These are phyloP conservation scores for Lacerta bilineata DNA, from an alignment of 2,797 vertebrate species.

Conservation along the genomic window DNA sequence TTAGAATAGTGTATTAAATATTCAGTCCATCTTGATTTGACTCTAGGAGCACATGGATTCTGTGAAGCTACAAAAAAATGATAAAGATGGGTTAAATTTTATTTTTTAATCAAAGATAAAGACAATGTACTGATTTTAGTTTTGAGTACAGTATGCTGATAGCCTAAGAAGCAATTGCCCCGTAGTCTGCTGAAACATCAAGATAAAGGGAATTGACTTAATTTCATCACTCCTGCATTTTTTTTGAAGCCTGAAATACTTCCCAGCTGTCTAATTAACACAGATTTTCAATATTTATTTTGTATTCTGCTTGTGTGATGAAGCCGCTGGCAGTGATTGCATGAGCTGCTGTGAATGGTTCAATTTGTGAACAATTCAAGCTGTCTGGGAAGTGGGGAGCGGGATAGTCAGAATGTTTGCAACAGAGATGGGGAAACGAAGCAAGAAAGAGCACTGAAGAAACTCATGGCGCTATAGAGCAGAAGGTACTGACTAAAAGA, in stretches of 20 bases:
- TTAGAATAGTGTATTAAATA: constrained; percentile 83
- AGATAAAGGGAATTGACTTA: constrained; percentile 58
- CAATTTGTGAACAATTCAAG: neutral
- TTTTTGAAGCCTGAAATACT: constrained; percentile 64
- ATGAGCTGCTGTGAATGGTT: neutral
- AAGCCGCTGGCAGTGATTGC: neutral
- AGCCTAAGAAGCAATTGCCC: constrained; percentile 41
- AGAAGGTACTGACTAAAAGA: neutral
- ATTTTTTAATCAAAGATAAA: constrained; percentile 82
- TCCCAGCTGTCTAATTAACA: constrained; percentile 38
- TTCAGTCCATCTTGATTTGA: constrained; percentile 81
- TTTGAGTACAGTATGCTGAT: constrained; percentile 42
- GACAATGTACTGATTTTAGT: constrained; percentile 66
- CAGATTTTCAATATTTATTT: constrained; percentile 37
- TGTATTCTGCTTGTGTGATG: neutral
- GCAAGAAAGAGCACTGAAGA: neutral
- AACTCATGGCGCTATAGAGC: neutral
- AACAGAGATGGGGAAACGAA: neutral
- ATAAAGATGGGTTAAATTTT: constrained; percentile 74
- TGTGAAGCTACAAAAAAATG: constrained; percentile 69
- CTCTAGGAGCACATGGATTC: constrained; percentile 70
- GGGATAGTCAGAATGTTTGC: neutral
- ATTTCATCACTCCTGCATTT: constrained; percentile 1
- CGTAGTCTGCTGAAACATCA: constrained; percentile 67
- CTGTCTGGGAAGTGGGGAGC: neutral